Evolutionary conservation across 2,888 invertebrate genomes (phyloP), one percentile per base, ranked within the genome.

Genomic region (Ormyrus labotus): DNA sequence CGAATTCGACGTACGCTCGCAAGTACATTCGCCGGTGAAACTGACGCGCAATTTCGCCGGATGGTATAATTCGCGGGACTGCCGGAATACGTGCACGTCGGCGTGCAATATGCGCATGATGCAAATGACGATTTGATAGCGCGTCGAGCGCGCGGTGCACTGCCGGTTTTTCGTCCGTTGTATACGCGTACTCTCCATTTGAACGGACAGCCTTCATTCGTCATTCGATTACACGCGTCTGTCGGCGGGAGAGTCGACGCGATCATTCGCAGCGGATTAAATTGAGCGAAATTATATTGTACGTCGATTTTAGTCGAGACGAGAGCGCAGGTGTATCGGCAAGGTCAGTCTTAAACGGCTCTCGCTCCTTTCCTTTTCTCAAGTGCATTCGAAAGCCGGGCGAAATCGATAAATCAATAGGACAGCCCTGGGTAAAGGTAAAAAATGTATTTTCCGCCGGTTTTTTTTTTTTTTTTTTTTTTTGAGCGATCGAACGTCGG

Each of bases 351-450:
- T 34, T 34, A 34, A 34, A 34, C 2, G 34, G 34, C 34, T 34
- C 34, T 34, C 34, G 34, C 34, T 34, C 53, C 51, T 7, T 10
- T 19, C 45, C 13, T 72, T 45, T 55, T 13, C 57, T 65, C 68
- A 8, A 61, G 75, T 13, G 61, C 48, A 7, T n/a, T 5, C 6
- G 19, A 60, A 34, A 34, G 34, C 34, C 58, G 5, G 48, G 47
- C 34, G 2, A 19, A 67, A 60, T 78, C 71, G 58, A 78, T 78
- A 67, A 78, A 71, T 65, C 78, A 48, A 78, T 78, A 78, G 65
- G 58, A 58, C 71, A 51, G 45, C 51, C 11, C n/a, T 8, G 45
- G 7, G 57, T 6, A 58, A n/a, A 53, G 8, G 13, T 13, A 57
- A 10, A 68, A 58, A 48, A 34, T 13, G 13, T 58, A 50, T 58